Base-by-base conservation (phyloP, 2,113 vertebrate species). In the Cephalophus harveyi region DNA sequence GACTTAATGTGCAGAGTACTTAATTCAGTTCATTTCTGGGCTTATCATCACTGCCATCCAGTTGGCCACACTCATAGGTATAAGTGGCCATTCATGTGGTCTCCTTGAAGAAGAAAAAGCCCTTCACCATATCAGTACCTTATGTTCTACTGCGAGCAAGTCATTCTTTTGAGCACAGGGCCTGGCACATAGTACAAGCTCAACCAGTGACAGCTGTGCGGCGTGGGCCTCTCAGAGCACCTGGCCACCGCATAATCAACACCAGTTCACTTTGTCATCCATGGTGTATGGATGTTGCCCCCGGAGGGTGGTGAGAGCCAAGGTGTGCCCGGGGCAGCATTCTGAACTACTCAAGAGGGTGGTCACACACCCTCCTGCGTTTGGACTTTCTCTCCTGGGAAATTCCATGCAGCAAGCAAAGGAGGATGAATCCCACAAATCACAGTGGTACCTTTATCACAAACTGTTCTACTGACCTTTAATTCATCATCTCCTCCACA, bases 241-340 rank as follows among this genome's bases (percentile, higher is more conserved):
- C 40, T 55, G 12, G 52, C 33, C 8, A 5, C 36, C 8, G 7
- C 7, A 3, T 12, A 88, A 55, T 33, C 16, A n/a, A 74, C 55
- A 8, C 1, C 5, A 36, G 46, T 60, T 21, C 30, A 15, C 23
- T 11, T 46, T 10, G 36, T 14, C 28, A 16, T 0, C 11, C 36
- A 30, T 0, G 43, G 7, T 6, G 19, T n/a, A 2, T 0, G 28
- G 83, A 17, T n/a, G 33, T 0, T 79, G 19, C 28, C 62, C 71
- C 43, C 7, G 19, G 48, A 59, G 2, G 27, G 7, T 2, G 27
- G 28, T 21, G 59, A 88, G 16, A 30, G 46, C 28, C 21, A 40
- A 28, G 19, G 10, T 57, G 43, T 92, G 40, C 25, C 12, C 23
- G 8, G 17, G 21, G n/a, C 6, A 28, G 52, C n/a, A 46, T 16